Evolutionary conservation across 2,113 vertebrate species (phyloP).

Genomic region (Silurus meridionalis): DNA sequence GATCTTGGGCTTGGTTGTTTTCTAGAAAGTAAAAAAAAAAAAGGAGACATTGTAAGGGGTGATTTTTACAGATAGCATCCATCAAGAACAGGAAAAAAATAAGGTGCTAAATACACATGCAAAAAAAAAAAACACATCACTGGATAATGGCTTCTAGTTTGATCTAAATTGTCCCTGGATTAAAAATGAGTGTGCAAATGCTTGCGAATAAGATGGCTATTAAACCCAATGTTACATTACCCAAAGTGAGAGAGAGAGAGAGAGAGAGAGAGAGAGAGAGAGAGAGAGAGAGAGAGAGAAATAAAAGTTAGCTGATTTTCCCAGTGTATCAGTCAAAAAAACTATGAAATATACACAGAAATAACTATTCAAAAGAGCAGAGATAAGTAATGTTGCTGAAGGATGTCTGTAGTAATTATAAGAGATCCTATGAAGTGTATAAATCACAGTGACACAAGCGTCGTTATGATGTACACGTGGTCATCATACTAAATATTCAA

Average conservation of each 20-base stretch:
- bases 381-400: neutral
- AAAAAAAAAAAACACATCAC: neutral
- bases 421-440: neutral
- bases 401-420: neutral
- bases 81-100: neutral
- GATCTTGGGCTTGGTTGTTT: neutral
- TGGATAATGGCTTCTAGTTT: neutral
- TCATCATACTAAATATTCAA: neutral
- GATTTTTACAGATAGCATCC: neutral
- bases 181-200: neutral
- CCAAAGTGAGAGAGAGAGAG: neutral
- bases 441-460: neutral
- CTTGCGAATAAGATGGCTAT: neutral
- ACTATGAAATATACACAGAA: neutral
- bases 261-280: neutral
- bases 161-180: neutral
- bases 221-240: neutral
- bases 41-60: neutral
- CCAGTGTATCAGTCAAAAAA: neutral
- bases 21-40: neutral
- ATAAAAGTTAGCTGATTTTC: too few relatives aligned
- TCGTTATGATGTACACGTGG: neutral
- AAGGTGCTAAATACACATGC: too few relatives aligned
- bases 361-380: neutral
- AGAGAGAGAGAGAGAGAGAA: too few relatives aligned